phyloP scores from a whole-genome alignment of 2,797 vertebrate genomes.

The Toxotes lorentzi region DNA sequence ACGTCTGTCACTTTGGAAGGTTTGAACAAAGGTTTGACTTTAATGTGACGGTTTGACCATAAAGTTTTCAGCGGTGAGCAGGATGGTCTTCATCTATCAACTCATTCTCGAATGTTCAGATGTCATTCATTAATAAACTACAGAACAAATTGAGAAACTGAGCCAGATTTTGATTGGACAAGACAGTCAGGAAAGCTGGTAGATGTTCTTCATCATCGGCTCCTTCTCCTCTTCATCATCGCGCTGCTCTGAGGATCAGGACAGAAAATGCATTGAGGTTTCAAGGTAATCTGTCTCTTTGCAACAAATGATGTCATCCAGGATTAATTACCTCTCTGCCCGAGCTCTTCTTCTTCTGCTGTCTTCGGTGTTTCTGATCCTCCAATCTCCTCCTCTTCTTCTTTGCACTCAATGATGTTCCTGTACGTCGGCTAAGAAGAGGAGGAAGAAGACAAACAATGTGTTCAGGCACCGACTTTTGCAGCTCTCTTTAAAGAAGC shows the following conservation, averaged over 20 bases:
- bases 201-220: constrained; percentile 62
- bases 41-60: background rate
- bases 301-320: background rate
- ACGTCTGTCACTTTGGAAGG: too few relatives aligned
- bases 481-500: background rate
- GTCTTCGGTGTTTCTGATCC: constrained; percentile 29
- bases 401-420: constrained; percentile 60
- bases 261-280: constrained; percentile 17
- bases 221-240: constrained; percentile 12
- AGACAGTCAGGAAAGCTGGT: constrained; percentile 64
- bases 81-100: background rate
- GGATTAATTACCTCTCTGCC: constrained; percentile 17
- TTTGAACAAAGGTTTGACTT: background rate
- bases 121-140: background rate
- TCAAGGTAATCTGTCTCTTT: background rate
- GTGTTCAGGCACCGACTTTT: background rate
- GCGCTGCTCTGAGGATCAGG: constrained; percentile 21
- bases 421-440: constrained; percentile 53
- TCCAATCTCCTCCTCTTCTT: constrained; percentile 29
- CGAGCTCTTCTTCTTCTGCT: constrained; percentile 23
- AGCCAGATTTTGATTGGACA: background rate
- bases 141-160: background rate
- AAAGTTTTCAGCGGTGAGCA: background rate
- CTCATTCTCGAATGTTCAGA: background rate
- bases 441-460: background rate